Evolutionary conservation across 2,797 vertebrate genomes (phyloP).

Genomic region (Nannoperca australis): DNA sequence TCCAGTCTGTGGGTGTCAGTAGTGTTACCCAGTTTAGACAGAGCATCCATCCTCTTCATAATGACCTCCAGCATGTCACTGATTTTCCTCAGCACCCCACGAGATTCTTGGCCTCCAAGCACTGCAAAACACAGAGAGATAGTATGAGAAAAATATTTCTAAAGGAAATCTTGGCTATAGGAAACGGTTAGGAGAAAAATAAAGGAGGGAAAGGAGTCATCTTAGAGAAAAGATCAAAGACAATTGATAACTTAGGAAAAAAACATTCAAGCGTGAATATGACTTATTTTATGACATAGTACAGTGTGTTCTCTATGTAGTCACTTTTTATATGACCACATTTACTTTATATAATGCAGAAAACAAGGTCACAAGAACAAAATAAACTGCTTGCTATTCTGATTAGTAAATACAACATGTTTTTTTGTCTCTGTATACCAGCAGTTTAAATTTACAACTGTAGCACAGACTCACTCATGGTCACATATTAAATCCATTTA

Average conservation of each 20-base stretch:
- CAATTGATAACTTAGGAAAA: not conserved
- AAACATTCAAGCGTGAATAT: not conserved
- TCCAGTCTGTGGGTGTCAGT: slow-evolving; percentile 88
- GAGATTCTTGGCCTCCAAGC: slow-evolving; percentile 89
- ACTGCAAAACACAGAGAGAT: slow-evolving; percentile 78
- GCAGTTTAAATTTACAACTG: slow-evolving; percentile 3
- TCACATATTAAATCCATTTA: slow-evolving; percentile 21
- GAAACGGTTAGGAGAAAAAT: not conserved
- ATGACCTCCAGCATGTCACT: slow-evolving; percentile 97
- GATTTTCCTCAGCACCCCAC: slow-evolving; percentile 93
- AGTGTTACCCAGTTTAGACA: slow-evolving; percentile 91
- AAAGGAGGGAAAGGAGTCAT: not conserved
- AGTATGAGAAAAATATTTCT: not conserved
- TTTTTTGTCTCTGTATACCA: not conserved
- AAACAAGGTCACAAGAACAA: not conserved
- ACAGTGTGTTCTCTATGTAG: not conserved
- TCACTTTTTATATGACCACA: not conserved
- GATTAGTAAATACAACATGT: not conserved
- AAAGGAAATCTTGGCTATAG: not conserved
- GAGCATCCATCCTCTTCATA: slow-evolving; percentile 92
- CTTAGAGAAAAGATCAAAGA: not conserved
- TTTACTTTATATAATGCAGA: not conserved
- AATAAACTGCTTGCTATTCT: not conserved
- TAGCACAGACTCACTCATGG: not conserved
- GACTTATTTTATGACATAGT: not conserved